phyloP scores from a whole-genome alignment of 2,113 vertebrate genomes.

The Hippolais icterina region DNA sequence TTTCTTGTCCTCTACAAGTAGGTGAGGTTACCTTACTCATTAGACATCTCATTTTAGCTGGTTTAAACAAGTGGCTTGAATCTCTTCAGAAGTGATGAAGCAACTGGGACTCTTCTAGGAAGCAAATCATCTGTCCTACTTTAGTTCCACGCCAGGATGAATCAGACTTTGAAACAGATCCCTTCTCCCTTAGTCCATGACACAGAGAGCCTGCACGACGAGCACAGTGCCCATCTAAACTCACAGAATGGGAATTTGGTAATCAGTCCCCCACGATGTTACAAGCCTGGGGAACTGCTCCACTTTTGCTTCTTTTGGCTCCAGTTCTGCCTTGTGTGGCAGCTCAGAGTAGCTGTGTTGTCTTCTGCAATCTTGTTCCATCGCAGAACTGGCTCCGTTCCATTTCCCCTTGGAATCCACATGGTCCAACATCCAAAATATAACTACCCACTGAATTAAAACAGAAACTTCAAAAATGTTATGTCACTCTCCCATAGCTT shows the following conservation, averaged over 20 bases:
- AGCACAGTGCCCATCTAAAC: not conserved
- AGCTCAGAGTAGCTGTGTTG: not conserved
- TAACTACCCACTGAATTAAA: not conserved
- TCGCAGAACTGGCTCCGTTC: rapidly evolving
- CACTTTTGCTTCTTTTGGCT: not conserved
- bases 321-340: not conserved
- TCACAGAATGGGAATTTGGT: not conserved
- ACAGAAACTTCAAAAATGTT: not conserved
- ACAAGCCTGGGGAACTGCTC: not conserved
- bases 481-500: not conserved
- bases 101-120: not conserved
- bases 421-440: not conserved
- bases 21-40: not conserved
- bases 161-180: not conserved
- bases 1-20: not conserved
- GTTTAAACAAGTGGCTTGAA: not conserved
- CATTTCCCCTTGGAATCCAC: not conserved
- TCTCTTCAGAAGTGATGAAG: not conserved
- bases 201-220: not conserved
- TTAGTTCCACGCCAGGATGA: not conserved
- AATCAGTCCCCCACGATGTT: not conserved
- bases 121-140: not conserved
- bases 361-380: not conserved
- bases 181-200: not conserved
- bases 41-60: not conserved